Base-by-base conservation (phyloP, 2,888 invertebrate genomes). In the Lamproptera curius region DNA sequence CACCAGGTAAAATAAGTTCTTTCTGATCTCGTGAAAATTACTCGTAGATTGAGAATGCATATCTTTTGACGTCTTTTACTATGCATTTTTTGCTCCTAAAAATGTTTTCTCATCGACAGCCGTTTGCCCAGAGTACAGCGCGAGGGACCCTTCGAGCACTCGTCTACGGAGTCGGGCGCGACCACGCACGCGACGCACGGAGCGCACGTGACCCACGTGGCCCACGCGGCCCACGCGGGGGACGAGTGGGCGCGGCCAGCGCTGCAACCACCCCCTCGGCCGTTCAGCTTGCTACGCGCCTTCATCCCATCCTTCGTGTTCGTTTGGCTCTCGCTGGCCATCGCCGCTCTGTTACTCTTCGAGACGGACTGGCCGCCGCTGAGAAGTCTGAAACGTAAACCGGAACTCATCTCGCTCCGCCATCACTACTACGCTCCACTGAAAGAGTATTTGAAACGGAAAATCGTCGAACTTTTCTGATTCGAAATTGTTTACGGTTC, bases 381-480 rank as follows among this genome's bases (percentile, higher is more conserved):
- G 58, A 90, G 91, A 49, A 88, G 89, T 26, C 76, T 95, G 51
- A 90, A 92, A 51, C 91, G 92, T 66, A 90, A 92, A 67, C 95
- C 95, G 17, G 95, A 96, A 82, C 91, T 96, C 80, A 70, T 91
- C 28, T 89, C 93, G 40, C 88, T 96, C 47, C 90, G 92, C 52
- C 91, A 92, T 61, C 94, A 95, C 65, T 94, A 95, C 80, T 96
- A 96, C 80, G 92, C 93, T 63, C 95, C 96, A 16, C 86, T 95
- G 47, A 95, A 95, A 76, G 92, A 95, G 67, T 94, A 92, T 76
- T 77, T 94, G 58, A 89, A 90, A 65, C 89, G 86, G 62, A 92
- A 91, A 68, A 82, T 92, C 50, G 84, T 89, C 15, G 83, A 91
- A 70, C 84, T 91, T 67, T 92, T 91, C 69, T 91, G 90, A 91